Evolutionary conservation across 2,797 vertebrate genomes (phyloP).

Genomic region (Hipposideros larvatus): DNA sequence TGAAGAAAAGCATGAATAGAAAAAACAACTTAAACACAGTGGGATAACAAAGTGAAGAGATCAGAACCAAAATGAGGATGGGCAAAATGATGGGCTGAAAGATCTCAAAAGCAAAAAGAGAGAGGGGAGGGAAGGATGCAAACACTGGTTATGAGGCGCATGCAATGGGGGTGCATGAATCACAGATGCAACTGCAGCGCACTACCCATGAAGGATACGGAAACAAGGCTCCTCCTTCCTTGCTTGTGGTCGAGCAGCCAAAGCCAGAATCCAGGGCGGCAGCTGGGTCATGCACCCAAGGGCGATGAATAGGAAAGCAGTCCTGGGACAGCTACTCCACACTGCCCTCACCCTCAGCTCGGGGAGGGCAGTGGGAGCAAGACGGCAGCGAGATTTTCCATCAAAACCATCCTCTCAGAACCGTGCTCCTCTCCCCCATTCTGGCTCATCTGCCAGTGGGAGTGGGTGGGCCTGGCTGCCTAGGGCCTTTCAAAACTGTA

Average conservation of each 20-base stretch:
- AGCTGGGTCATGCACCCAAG: conserved; percentile 86
- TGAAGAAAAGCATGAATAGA: conserved; percentile 95
- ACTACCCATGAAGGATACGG: conserved; percentile 88
- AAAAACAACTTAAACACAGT: conserved; percentile 97
- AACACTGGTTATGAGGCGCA: conserved; percentile 97
- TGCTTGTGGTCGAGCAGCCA: conserved; percentile 87
- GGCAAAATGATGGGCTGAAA: conserved; percentile 96
- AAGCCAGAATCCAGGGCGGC: conserved; percentile 87
- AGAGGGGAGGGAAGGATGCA: conserved; percentile 93
- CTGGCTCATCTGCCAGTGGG: conserved; percentile 81
- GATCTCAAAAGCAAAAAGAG: conserved; percentile 94
- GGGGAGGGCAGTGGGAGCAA: conserved; percentile 83
- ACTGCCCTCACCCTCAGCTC: conserved; percentile 82
- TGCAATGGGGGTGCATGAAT: conserved; percentile 96
- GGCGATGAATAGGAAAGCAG: conserved; percentile 84
- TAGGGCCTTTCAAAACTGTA: conserved; percentile 80
- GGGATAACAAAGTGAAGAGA: conserved; percentile 94
- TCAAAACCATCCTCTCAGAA: conserved; percentile 83
- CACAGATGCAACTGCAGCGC: conserved; percentile 92
- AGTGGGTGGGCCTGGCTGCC: conserved; percentile 59
- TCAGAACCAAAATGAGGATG: conserved; percentile 94
- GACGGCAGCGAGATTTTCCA: conserved; percentile 85
- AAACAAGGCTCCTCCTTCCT: conserved; percentile 88
- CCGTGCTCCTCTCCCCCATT: conserved; percentile 68
- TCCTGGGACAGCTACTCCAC: conserved; percentile 85